phyloP scores from a whole-genome alignment of 2,113 vertebrate species.

The Labrus mixtus region DNA sequence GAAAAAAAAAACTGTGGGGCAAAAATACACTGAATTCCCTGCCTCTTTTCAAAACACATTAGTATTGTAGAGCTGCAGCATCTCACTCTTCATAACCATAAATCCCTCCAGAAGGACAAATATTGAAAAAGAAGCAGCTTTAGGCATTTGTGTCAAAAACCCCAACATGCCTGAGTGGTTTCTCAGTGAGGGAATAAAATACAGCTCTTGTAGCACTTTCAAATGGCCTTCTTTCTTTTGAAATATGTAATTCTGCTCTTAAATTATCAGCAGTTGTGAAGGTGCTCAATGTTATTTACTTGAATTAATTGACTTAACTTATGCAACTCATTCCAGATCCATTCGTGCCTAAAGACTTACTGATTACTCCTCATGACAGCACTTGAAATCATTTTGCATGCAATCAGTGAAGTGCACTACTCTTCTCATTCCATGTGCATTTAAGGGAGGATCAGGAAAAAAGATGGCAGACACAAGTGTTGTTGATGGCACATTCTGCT shows the following conservation, averaged over 20 bases:
- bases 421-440: slow-evolving; percentile 25
- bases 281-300: not conserved
- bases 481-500: slow-evolving; percentile 17
- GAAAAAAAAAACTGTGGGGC: slow-evolving; percentile 53
- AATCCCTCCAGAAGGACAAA: slow-evolving; percentile 58
- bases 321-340: slow-evolving; percentile 12
- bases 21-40: slow-evolving; percentile 38
- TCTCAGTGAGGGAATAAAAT: slow-evolving; percentile 10
- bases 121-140: slow-evolving; percentile 64
- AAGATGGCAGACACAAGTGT: not conserved
- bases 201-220: slow-evolving; percentile 26
- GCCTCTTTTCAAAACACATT: slow-evolving; percentile 44
- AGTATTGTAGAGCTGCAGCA: slow-evolving; percentile 42
- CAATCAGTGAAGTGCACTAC: not conserved
- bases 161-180: slow-evolving; percentile 18
- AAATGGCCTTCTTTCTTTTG: not conserved
- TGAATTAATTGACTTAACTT: not conserved
- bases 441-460: not conserved
- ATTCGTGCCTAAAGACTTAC: not conserved
- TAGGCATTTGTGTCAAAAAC: slow-evolving; percentile 44
- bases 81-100: slow-evolving; percentile 60
- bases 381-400: slow-evolving; percentile 17
- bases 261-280: not conserved
- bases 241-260: not conserved
- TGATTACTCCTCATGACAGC: not conserved